These are phyloP conservation scores for Parotia lawesii DNA, from an alignment of 2,113 vertebrate genomes.

Conservation along the genomic window DNA sequence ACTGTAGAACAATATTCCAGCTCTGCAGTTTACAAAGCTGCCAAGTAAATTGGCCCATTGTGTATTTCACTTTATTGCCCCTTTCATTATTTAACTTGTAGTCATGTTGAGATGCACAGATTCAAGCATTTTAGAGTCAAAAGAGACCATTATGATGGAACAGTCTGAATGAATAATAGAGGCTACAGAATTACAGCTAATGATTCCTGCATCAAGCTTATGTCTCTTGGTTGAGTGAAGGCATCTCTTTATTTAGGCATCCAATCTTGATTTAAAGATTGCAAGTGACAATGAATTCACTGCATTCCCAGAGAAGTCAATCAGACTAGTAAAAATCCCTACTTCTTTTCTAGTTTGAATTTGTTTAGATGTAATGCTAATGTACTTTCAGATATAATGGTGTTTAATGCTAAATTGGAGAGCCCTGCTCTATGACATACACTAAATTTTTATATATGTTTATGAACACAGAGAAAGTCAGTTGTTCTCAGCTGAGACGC, in stretches of 20 bases:
- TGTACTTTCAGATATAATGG: not conserved
- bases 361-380: not conserved
- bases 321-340: not conserved
- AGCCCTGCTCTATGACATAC: not conserved
- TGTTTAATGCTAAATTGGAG: not conserved
- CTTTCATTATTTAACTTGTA: slow-evolving; percentile 64
- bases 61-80: slow-evolving; percentile 62
- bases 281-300: not conserved
- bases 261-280: not conserved
- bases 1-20: slow-evolving; percentile 52
- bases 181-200: not conserved
- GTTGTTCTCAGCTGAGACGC: not conserved
- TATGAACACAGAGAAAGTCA: not conserved
- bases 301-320: not conserved
- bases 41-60: slow-evolving; percentile 60
- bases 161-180: not conserved
- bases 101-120: slow-evolving; percentile 46
- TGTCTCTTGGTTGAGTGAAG: not conserved
- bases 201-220: not conserved
- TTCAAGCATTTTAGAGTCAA: not conserved
- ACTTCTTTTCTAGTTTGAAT: not conserved
- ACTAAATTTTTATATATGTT: not conserved
- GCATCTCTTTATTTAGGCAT: not conserved
- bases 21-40: slow-evolving; percentile 60
- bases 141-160: not conserved